Base-by-base conservation (phyloP, 1,140 invertebrate genomes). In the Centruroides sculpturatus region DNA sequence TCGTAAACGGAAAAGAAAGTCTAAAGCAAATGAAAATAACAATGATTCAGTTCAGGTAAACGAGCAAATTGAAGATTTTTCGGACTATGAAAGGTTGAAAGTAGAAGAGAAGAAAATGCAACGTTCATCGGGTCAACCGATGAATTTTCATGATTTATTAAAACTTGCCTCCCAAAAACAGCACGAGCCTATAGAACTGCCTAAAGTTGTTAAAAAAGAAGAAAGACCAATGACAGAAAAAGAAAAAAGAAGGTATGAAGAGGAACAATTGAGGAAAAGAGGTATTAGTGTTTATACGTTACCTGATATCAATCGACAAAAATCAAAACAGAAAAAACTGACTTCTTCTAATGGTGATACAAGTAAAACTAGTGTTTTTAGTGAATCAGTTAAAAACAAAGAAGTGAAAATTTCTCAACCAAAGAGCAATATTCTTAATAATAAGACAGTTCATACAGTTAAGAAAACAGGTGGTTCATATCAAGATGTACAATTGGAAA, bases 131-230 rank as follows among this genome's bases (percentile, higher is more conserved):
- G 61, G 67, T 47, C 66, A 67, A 8, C 49, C 66, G 5, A 57
- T 70, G 56, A 68, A 63, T 52, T 72, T 71, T 64, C 55, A 65
- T 34, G 66, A 71, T 51, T 59, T 71, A 9, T 53, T 71, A 35
- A 65, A 68, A 61, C 71, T 92, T 12, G 89, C 88, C 7, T 84
- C 86, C 65, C 80, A 88, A 70, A 91, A 92, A 70, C 86, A 89
- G 66, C 78, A 81, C 71, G 85, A 89, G 72, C 86, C 87, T 1
- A 73, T 89, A 47, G 70, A 82, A 11, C 70, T 79, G 47, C 80
- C 83, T 67, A 76, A 79, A 53, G 82, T 83, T 64, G 69, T 74
- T 66, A 60, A 82, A 82, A 70, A 70, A 72, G 34, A 76, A 77
- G 66, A 72, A 69, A 63, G 69, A 56, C 72, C 82, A 7, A 83